These are phyloP conservation scores for Agriotes lineatus DNA, from an alignment of 2,888 invertebrate genomes.

Conservation along the genomic window DNA sequence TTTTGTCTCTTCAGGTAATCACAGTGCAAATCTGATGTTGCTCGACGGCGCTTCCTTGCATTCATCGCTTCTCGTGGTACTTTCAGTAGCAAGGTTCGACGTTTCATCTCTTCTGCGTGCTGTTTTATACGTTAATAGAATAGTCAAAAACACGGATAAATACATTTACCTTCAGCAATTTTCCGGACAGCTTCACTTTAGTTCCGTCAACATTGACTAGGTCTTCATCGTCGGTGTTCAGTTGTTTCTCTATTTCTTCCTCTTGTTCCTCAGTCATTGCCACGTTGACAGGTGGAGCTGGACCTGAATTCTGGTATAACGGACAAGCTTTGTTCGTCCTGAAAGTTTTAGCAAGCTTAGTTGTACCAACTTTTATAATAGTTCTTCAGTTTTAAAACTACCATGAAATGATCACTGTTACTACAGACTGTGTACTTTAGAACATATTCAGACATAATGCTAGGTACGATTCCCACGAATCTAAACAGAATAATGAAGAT, in stretches of 20 bases:
- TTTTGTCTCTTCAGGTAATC: constrained; percentile 90
- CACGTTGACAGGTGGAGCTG: constrained; percentile 74
- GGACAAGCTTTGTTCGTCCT: constrained; percentile 98
- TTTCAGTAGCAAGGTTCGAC: constrained; percentile 81
- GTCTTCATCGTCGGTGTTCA: constrained; percentile 86
- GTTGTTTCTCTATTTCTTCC: constrained; percentile 82
- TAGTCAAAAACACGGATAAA: constrained; percentile 12
- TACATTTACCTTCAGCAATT: constrained; percentile 79
- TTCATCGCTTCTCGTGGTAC: constrained; percentile 80
- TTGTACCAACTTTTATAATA: too few relatives aligned
- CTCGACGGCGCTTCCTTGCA: constrained; percentile 75
- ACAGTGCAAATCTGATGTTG: constrained; percentile 80
- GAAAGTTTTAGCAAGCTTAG: constrained; percentile 31
- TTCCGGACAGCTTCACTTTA: constrained; percentile 90
- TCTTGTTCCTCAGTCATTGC: constrained; percentile 86
- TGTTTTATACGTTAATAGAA: constrained; percentile 59
- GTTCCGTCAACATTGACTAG: constrained; percentile 95
- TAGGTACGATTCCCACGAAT: too few relatives aligned
- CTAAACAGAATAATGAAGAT: too few relatives aligned
- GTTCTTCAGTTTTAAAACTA: too few relatives aligned
- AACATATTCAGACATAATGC: too few relatives aligned
- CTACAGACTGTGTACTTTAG: too few relatives aligned
- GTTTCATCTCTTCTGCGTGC: constrained; percentile 89
- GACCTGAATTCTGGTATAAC: constrained; percentile 81
- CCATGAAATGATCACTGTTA: too few relatives aligned